Conservation (phyloP, 2,113 vertebrate species). For the Cricetomys ansorgei region DNA sequence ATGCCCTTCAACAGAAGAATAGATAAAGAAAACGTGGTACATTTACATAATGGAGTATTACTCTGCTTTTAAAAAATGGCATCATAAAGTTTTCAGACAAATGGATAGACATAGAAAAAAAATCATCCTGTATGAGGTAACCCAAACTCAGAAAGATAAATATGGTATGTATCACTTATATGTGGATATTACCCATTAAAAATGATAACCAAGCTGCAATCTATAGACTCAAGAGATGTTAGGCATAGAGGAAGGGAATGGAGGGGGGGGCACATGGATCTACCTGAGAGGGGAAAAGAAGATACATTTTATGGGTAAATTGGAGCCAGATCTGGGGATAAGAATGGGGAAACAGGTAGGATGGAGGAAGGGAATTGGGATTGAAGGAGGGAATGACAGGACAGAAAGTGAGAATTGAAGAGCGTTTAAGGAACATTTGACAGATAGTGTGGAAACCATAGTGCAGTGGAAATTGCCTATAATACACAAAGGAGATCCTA, state of each 20-base stretch:
- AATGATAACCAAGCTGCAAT: background rate
- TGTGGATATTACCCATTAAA: background rate
- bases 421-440: no score
- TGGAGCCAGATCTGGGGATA: fast-evolving
- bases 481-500: background rate
- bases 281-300: background rate
- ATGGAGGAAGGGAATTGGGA: background rate
- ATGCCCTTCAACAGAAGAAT: background rate
- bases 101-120: background rate
- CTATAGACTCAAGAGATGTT: background rate
- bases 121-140: background rate
- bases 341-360: background rate
- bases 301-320: background rate
- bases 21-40: background rate
- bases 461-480: background rate
- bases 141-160: background rate
- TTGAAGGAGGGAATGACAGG: no score
- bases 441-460: background rate
- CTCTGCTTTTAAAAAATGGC: background rate
- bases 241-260: background rate
- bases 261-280: background rate
- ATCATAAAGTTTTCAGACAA: background rate
- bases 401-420: background rate
- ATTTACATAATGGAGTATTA: background rate
- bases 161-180: background rate